Conservation (phyloP, 2,113 vertebrate genomes). For the Macroglossus sobrinus region DNA sequence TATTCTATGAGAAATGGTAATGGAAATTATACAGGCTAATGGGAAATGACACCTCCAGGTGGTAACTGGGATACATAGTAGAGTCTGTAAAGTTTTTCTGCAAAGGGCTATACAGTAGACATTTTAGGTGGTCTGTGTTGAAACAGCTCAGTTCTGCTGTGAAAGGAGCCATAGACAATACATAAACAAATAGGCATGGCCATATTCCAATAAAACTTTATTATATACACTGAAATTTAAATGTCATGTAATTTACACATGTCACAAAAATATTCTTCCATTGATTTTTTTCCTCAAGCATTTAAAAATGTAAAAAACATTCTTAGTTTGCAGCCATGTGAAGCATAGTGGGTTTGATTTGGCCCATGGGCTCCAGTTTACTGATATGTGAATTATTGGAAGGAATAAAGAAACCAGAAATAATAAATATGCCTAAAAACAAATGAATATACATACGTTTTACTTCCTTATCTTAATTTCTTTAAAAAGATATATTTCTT, state of each 20-base stretch:
- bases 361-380: background rate
- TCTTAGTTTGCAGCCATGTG: background rate
- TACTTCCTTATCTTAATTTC: background rate
- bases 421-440: background rate
- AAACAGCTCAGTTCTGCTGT: background rate
- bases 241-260: background rate
- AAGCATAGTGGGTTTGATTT: background rate
- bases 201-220: background rate
- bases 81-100: background rate
- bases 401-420: background rate
- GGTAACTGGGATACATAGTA: background rate
- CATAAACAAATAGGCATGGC: background rate
- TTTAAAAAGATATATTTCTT: background rate
- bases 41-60: background rate
- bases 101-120: background rate
- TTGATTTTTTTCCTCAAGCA: background rate
- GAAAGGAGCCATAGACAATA: background rate
- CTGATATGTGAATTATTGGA: background rate
- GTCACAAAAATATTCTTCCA: background rate
- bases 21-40: background rate
- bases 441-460: background rate
- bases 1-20: background rate
- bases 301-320: constrained; percentile 7
- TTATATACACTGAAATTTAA: background rate
- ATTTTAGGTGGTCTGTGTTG: background rate